A percentile compares a stretch with the other conserved stretches of the same genome.
Evolutionary conservation across 2,888 invertebrate species (phyloP).

Genomic region (Cephus sareptanus): DNA sequence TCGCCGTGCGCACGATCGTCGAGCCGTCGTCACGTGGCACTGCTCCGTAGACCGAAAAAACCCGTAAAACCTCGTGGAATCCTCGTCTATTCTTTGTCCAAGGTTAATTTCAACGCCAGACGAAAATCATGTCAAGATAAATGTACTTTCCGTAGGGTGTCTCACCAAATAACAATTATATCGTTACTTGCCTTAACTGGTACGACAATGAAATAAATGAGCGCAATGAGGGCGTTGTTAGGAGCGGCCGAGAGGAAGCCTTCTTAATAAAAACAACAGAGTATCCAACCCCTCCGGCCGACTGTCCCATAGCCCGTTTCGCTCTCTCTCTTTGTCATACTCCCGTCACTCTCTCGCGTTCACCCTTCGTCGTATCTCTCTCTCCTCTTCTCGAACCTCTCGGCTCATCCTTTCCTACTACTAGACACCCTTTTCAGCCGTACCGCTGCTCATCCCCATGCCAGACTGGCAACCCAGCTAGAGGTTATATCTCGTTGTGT

Average conservation of each 20-base stretch:
- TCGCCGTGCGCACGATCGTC: neutral
- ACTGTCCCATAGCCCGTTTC: neutral
- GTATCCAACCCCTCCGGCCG: neutral
- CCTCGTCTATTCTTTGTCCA: neutral
- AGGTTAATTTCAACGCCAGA: neutral
- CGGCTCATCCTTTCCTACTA: constrained; percentile 27
- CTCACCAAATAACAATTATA: constrained; percentile 23
- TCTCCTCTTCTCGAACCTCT: constrained; percentile 23
- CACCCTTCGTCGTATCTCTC: constrained; percentile 15
- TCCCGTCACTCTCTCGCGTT: neutral
- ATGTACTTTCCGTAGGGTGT: constrained; percentile 4
- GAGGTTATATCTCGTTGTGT: constrained; percentile 28
- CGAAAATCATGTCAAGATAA: neutral
- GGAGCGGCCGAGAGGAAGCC: constrained; percentile 11
- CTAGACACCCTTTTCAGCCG: constrained; percentile 1
- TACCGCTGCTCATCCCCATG: neutral
- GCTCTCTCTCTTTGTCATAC: constrained; percentile 1
- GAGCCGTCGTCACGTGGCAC: neutral
- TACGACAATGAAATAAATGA: constrained; percentile 24
- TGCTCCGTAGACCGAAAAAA: neutral
- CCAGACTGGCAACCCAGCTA: neutral
- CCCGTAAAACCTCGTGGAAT: neutral
- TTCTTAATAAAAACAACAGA: constrained; percentile 19
- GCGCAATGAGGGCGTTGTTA: constrained; percentile 16
- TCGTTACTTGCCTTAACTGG: constrained; percentile 21